Evolutionary conservation across 2,888 invertebrate genomes (phyloP), one percentile per base, ranked within the genome.

Genomic region (Ophion ellenae): DNA sequence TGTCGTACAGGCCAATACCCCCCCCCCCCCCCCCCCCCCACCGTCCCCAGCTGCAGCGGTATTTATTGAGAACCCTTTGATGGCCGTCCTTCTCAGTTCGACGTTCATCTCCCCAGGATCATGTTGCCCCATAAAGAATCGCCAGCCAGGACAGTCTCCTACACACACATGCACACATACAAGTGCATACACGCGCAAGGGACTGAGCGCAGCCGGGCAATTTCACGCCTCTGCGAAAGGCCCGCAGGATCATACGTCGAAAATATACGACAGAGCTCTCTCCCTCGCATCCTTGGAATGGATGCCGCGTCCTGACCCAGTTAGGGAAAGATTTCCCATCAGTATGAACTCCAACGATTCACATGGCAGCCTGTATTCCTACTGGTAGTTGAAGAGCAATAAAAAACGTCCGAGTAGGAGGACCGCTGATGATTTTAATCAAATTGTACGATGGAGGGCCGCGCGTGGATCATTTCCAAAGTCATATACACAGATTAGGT

Each of bases 11-110:
- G 63, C 32, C 53, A 59, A 64, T 70, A 67, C 20, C 9, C 61
- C 61, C 10, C 9, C 17, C 2, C 24, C 45, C 14, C 17, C 28
- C 14, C 7, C n/a, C 20, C 24, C 24, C 32, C 66, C 57, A 1
- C 32, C 32, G 32, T 59, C 64, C 32, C 28, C 66, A 32, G 67
- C 32, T 53, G 59, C 17, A 87, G 88, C 91, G 91, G 91, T 91
- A 89, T 91, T 93, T 93, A 92, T 89, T 89, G 83, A 90, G 92
- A 92, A 93, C 93, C 92, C 93, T 93, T 93, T 93, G 93, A 92
- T 92, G 91, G 88, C 89, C 91, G 90, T 91, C 91, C 91, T 92
- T 88, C 87, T 76, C 73, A 70, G 66, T 78, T 80, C 74, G 53
- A 61, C 85, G 86, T 86, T 87, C 88, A 83, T 84, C 88, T 85